Percentiles rank a stretch among this genome's conserved stretches.
Evolutionary conservation across 2,113 vertebrate species (phyloP).

Genomic region (Notarius lentiginosus): DNA sequence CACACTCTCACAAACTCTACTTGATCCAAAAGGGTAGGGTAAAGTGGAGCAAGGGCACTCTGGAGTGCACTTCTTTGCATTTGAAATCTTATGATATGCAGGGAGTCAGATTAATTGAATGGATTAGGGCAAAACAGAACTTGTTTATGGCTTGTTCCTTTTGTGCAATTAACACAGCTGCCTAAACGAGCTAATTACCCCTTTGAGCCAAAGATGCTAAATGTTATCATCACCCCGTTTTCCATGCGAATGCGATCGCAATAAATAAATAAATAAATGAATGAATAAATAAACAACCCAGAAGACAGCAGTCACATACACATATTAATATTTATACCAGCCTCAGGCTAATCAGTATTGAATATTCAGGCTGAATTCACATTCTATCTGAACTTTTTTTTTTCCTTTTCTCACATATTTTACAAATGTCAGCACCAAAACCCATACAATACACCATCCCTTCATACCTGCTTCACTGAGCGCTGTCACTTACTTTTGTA

Average conservation of each 20-base stretch:
- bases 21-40: not conserved
- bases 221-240: slow-evolving; percentile 2
- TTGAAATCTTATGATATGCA: slow-evolving; percentile 8
- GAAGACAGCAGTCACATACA: not conserved
- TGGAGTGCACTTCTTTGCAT: not conserved
- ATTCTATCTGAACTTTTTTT: not conserved
- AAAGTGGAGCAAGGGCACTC: not conserved
- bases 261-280: too few relatives aligned
- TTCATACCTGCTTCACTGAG: not conserved
- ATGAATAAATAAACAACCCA: not conserved
- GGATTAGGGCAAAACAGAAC: slow-evolving; percentile 26
- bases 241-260: not conserved
- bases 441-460: not conserved
- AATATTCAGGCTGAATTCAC: not conserved
- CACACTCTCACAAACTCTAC: not conserved
- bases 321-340: not conserved
- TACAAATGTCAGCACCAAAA: not conserved
- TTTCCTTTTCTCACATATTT: not conserved
- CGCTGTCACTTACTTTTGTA: not conserved
- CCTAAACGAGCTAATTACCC: slow-evolving; percentile 36
- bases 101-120: slow-evolving; percentile 13
- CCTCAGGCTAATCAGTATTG: not conserved
- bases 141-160: slow-evolving; percentile 33
- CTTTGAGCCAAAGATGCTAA: slow-evolving; percentile 30
- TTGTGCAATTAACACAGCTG: slow-evolving; percentile 30